phyloP scores from a whole-genome alignment of 2,888 invertebrate species.

The Mythimna lalbum region DNA sequence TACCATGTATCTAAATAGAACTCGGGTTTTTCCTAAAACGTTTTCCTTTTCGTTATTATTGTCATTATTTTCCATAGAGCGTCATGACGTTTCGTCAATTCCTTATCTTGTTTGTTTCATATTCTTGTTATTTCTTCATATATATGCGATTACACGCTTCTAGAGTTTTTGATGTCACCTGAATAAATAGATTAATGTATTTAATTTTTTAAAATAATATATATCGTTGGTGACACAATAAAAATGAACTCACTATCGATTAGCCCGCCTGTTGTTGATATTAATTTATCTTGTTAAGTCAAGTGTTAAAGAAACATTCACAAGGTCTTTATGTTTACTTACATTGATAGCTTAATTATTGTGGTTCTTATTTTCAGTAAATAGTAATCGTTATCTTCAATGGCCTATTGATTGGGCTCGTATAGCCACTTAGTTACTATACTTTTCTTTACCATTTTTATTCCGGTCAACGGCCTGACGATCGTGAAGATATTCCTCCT shows the following conservation, averaged over 20 bases:
- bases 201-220: not conserved
- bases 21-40: slow-evolving; percentile 8
- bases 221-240: slow-evolving; percentile 12
- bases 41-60: slow-evolving; percentile 19
- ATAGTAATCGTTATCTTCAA: slow-evolving; percentile 27
- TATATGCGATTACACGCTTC: slow-evolving; percentile 21
- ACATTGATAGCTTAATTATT: slow-evolving; percentile 19
- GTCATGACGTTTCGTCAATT: not conserved
- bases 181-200: slow-evolving; percentile 3
- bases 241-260: not conserved
- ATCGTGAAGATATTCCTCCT: slow-evolving; percentile 22
- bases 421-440: slow-evolving; percentile 41
- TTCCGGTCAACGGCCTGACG: slow-evolving; percentile 22
- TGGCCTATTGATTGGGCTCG: slow-evolving; percentile 33
- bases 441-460: slow-evolving; percentile 42
- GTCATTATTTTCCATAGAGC: slow-evolving; percentile 26
- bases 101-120: slow-evolving; percentile 32
- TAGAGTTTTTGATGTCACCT: slow-evolving; percentile 14
- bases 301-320: slow-evolving; percentile 47
- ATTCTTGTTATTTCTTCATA: not conserved
- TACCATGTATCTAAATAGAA: slow-evolving; percentile 26
- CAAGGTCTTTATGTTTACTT: slow-evolving; percentile 23
- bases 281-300: slow-evolving; percentile 40
- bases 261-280: slow-evolving; percentile 12
- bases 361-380: slow-evolving; percentile 26